Percentiles rank a stretch among this genome's conserved stretches.
These are phyloP conservation scores for Acrocyrtus sp. DNA, from an alignment of 2,888 invertebrate genomes.

Conservation along the genomic window DNA sequence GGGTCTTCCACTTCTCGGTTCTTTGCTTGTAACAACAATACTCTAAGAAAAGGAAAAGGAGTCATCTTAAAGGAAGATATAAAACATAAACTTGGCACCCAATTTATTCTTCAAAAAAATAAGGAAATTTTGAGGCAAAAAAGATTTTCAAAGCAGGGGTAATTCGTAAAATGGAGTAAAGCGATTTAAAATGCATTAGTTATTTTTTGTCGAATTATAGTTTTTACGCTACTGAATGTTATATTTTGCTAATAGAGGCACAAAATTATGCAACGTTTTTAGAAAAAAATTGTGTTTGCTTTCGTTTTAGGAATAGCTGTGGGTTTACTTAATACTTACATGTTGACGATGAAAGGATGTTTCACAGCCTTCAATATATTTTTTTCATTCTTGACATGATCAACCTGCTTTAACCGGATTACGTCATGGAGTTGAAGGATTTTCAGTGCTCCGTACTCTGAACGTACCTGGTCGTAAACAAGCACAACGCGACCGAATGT, in stretches of 20 bases:
- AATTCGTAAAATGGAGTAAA: too few species aligned
- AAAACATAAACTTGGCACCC: too few species aligned
- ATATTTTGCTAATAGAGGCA: neutral
- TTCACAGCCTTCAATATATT: slow-evolving; percentile 84
- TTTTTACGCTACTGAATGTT: neutral
- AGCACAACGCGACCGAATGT: slow-evolving; percentile 96
- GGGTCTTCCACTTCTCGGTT: too few species aligned
- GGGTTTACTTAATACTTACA: slow-evolving; percentile 73
- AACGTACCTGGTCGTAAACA: slow-evolving; percentile 83
- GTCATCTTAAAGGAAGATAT: too few species aligned
- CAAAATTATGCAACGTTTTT: neutral
- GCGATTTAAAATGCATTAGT: too few species aligned
- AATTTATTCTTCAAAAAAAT: too few species aligned
- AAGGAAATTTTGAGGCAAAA: too few species aligned
- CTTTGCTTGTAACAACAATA: too few species aligned
- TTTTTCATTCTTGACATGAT: slow-evolving; percentile 98
- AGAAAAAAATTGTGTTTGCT: neutral
- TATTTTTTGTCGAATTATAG: slow-evolving; percentile 33
- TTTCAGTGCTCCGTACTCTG: slow-evolving; percentile 92
- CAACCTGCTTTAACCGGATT: slow-evolving; percentile 93
- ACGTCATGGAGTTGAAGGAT: slow-evolving; percentile 93
- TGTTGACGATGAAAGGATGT: slow-evolving; percentile 96
- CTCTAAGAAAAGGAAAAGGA: too few species aligned
- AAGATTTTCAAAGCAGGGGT: too few species aligned
- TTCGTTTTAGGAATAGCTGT: neutral